Evolutionary conservation across 1,140 invertebrate species (phyloP), one percentile per base, ranked within the genome.

Genomic region (Gryon sp.): DNA sequence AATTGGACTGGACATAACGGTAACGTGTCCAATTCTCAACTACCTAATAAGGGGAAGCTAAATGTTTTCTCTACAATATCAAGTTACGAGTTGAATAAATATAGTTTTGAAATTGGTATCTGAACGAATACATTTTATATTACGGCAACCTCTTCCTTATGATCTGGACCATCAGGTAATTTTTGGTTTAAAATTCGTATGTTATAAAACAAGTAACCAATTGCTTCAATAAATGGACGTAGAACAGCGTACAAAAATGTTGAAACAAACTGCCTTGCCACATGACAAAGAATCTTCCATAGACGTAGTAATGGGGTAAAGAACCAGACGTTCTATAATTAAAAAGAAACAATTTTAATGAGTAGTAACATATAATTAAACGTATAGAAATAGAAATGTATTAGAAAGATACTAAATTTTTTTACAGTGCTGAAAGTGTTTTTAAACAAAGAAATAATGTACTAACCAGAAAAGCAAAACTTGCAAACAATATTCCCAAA

Each of bases 401-500:
- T n/a, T n/a, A n/a, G n/a, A n/a, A n/a, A n/a, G n/a, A n/a, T n/a
- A n/a, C n/a, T n/a, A n/a, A n/a, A n/a, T n/a, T n/a, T n/a, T n/a
- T n/a, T n/a, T n/a, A n/a, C n/a, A n/a, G n/a, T n/a, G n/a, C n/a
- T n/a, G n/a, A n/a, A n/a, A n/a, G n/a, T n/a, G n/a, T n/a, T n/a
- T n/a, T n/a, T 32, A 38, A 32, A 28, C 28, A 41, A 40, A 28
- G 16, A 26, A 63, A 22, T 68, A 26, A 18, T 34, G 1, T 20
- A 9, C 82, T 88, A 82, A 93, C 93, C 90, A 92, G 89, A 87
- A 95, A 95, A 1, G 94, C 92, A 2, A 94, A 86, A 75, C 92
- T 93, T 8, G 94, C 94, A 79, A 95, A 95, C 7, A 91, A 90
- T 66, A 92, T 92, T 1, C 94, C 94, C 38, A 94, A 89, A 63